Conservation (phyloP, 2,888 invertebrate genomes). For the Allacma fusca region DNA sequence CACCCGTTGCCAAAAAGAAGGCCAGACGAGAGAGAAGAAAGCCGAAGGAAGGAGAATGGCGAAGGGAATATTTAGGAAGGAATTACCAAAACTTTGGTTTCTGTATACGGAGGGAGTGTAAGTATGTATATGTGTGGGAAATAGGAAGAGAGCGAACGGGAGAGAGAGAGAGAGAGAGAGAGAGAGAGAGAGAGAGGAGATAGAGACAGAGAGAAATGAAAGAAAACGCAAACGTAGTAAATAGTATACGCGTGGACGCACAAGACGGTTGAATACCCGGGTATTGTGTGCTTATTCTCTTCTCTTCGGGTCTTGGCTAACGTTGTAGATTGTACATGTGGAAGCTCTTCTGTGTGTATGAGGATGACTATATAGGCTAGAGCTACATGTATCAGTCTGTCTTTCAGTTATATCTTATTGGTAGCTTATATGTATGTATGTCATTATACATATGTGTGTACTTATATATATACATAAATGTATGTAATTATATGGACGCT, state of each 20-base stretch:
- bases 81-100: constrained; percentile 17
- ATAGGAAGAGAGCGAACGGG: neutral
- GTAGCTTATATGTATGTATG: no score
- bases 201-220: constrained; percentile 24
- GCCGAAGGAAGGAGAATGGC: constrained; percentile 5
- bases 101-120: neutral
- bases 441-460: no score
- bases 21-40: constrained; percentile 12
- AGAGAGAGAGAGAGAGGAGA: neutral
- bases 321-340: no score
- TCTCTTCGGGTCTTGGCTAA: neutral
- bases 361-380: no score
- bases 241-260: constrained; percentile 41
- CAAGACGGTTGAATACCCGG: constrained; percentile 38
- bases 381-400: no score
- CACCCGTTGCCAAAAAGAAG: constrained; percentile 22
- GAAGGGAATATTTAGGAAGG: constrained; percentile 22
- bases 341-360: no score
- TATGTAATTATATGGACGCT: no score
- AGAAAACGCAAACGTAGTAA: constrained; percentile 45
- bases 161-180: constrained; percentile 28
- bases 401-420: no score
- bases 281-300: constrained; percentile 22
- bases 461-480: no score
- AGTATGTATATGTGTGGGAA: neutral